These are phyloP conservation scores for Noturus placidus DNA, from an alignment of 2,113 vertebrate genomes.

Conservation along the genomic window DNA sequence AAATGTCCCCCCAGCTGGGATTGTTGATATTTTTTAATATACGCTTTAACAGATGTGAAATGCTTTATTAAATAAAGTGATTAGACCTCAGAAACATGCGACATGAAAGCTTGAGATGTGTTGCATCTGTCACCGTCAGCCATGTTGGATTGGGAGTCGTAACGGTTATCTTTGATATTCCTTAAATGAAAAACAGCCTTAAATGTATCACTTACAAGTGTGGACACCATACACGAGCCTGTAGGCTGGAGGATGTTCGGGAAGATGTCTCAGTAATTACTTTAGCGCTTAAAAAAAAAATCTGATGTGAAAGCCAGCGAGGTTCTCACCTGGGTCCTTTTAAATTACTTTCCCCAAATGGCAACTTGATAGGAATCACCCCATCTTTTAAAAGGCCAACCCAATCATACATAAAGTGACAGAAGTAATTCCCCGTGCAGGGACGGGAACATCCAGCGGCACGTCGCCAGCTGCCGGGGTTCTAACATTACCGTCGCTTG, in stretches of 20 bases:
- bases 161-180: not conserved
- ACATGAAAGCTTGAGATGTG: no score
- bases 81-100: not conserved
- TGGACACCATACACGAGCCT: not conserved
- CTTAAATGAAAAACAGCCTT: not conserved
- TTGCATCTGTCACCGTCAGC: not conserved
- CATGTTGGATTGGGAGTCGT: not conserved
- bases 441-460: not conserved
- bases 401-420: conserved; percentile 46
- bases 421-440: conserved; percentile 40
- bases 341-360: conserved; percentile 33
- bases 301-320: not conserved
- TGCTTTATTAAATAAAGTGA: no score
- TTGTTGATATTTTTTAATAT: no score
- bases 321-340: not conserved
- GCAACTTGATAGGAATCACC: conserved; percentile 35
- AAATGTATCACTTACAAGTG: not conserved
- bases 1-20: not conserved
- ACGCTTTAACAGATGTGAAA: not conserved
- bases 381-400: conserved; percentile 35
- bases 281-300: conserved; percentile 17
- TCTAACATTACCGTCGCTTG: conserved; percentile 22
- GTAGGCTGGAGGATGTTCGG: not conserved
- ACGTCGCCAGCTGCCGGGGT: conserved; percentile 19
- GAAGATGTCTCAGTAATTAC: conserved; percentile 23